Evolutionary conservation across 2,888 invertebrate genomes (phyloP), one percentile per base, ranked within the genome.

Genomic region (Halictus quadricinctus): DNA sequence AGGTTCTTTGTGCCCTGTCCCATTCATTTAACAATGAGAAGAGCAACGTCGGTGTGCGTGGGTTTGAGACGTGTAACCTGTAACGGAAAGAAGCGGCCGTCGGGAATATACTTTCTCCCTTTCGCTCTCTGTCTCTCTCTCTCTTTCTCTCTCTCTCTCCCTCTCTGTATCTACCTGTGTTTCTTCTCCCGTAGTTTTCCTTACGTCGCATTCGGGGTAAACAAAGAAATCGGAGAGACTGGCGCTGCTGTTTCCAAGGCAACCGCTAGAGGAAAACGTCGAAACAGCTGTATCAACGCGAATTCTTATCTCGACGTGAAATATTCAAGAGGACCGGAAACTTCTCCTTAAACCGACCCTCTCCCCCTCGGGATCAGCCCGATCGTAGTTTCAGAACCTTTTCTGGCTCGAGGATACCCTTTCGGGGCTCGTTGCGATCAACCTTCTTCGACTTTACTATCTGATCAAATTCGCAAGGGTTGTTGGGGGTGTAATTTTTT

Each of bases 1-100:
- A 58, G 54, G 36, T 82, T 66, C 87, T 80, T 83, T 87, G 84
- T 80, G 66, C 54, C 77, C 76, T 36, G 84, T 81, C 79, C 74
- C 73, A 77, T 86, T 87, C 86, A 76, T 86, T 87, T 86, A 81
- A 79, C 81, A 80, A 88, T 79, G 74, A 86, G 72, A 85, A 85
- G 86, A 85, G 84, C 77, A 85, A 81, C 81, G 72, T 76, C n/a
- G 29, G 46, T 54, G 70, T 75, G 79, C 46, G 25, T 76, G 13
- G 25, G 25, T 13, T 25, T 25, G 6, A 60, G 29, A 66, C 36
- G 66, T 36, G 76, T 25, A 73, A 46, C 46, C 25, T 58, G 43
- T 58, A 46, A 29, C 12, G 50, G 60, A 69, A 70, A 58, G 76
- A 73, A 74, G 60, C 29, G 21, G 60, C 15, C 60, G 46, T 41